Evolutionary conservation across 1,140 invertebrate species (phyloP).

Genomic region (Bombus pascuorum): DNA sequence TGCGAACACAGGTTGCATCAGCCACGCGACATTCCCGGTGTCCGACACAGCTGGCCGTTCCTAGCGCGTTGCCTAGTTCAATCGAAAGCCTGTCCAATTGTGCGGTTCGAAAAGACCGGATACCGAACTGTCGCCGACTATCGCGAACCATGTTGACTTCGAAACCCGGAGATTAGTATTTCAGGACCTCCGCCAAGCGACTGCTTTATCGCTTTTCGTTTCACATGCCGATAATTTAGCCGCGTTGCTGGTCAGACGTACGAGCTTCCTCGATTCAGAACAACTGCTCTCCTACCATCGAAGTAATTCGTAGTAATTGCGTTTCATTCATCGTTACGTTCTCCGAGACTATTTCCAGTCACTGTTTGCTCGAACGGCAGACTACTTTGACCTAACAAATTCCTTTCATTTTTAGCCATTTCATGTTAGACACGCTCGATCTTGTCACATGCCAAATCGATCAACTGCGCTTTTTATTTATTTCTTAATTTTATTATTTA

Average conservation of each 20-base stretch:
- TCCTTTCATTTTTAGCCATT: too few relatives aligned
- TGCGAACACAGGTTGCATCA: constrained; percentile 6
- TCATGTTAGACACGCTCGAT: too few relatives aligned
- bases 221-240: constrained; percentile 36
- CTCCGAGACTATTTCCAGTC: background rate
- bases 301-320: constrained; percentile 5
- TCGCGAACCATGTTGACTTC: background rate
- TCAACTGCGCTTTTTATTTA: too few relatives aligned
- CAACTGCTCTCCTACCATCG: background rate
- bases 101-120: background rate
- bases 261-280: background rate
- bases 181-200: constrained; percentile 4
- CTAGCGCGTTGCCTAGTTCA: background rate
- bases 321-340: constrained; percentile 8
- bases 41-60: background rate
- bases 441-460: too few relatives aligned
- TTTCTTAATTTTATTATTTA: too few relatives aligned
- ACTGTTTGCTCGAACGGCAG: background rate
- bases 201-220: constrained; percentile 2
- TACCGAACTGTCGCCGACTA: background rate
- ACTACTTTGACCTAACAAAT: too few relatives aligned
- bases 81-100: constrained; percentile 6
- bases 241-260: background rate
- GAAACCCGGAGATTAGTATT: background rate
- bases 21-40: constrained; percentile 7